Evolutionary conservation across 2,113 vertebrate genomes (phyloP), one percentile per base, ranked within the genome.

Genomic region (Turnix velox): DNA sequence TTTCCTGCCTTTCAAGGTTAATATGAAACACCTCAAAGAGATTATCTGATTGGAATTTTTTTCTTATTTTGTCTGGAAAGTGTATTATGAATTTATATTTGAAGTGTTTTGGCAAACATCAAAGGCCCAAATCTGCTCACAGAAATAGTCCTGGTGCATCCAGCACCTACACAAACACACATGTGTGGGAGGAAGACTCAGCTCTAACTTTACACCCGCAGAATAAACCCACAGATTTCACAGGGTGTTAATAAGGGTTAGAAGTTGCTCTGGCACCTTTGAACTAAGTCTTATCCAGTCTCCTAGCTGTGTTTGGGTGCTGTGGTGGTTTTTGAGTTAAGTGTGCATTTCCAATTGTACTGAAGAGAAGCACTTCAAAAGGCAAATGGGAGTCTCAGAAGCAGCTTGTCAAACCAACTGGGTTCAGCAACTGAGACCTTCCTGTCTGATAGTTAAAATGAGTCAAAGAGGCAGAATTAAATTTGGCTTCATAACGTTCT

Each of bases 1-100:
- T 96, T 97, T 96, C 93, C 91, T 95, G 96, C 86, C 94, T 96
- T 93, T 92, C 88, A 90, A 86, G 81, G 93, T 87, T 94, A 85
- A 90, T 83, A 93, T 94, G 90, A 95, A 96, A 92, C 89, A 94
- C 90, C 88, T 95, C 94, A 90, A 84, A 92, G 91, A 92, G 74
- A 95, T 95, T 65, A 71, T 84, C 93, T 91, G 94, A 94, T 92
- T 67, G 79, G 75, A 30, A 5, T 65, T 63, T 61, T 62, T 62
- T 48, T 63, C 24, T 76, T 84, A 63, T 87, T 93, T 90, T 28
- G 42, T 76, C 72, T 90, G 86, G 90, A 52, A 92, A 87, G 92
- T 69, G 25, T 46, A 83, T 69, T 46, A 79, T 76, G 54, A 43
- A 73, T 92, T 49, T 66, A 87, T 84, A 71, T 92, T 10, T 37